Conservation (phyloP, 1,140 invertebrate species). For the Philotrypesis tridentata region DNA sequence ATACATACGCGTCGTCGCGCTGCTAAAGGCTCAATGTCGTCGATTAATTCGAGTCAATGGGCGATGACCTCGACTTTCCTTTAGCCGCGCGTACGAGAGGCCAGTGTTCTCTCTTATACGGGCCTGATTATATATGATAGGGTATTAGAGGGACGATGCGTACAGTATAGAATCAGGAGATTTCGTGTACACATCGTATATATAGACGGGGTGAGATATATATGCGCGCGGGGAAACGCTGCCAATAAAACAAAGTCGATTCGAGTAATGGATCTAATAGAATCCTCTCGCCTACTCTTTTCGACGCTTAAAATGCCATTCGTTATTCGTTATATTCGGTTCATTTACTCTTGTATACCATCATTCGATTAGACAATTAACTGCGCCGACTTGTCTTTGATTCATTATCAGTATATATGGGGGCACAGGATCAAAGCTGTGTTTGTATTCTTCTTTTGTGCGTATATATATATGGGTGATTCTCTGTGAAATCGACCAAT, state of each 20-base stretch:
- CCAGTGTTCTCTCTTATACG: conserved; percentile 16
- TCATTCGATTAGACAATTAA: too few species aligned
- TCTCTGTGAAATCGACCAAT: too few species aligned
- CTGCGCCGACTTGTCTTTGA: too few species aligned
- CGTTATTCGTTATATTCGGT: too few species aligned
- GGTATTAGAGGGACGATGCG: neutral
- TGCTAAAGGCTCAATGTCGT: conserved; percentile 14
- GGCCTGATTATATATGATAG: conserved; percentile 20
- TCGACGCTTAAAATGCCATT: too few species aligned
- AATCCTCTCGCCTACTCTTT: neutral
- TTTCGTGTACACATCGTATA: neutral
- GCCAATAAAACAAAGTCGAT: neutral
- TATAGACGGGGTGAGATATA: neutral
- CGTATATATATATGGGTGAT: too few species aligned
- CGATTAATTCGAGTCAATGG: conserved; percentile 41
- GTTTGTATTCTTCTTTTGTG: too few species aligned
- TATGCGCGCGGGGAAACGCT: too few species aligned
- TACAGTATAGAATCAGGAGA: neutral
- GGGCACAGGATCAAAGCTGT: too few species aligned
- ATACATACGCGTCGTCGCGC: neutral
- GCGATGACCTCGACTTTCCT: conserved; percentile 30
- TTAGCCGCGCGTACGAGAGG: neutral
- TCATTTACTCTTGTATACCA: too few species aligned
- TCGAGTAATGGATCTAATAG: neutral
- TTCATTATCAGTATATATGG: too few species aligned